Evolutionary conservation across 2,888 invertebrate genomes (phyloP), one percentile per base, ranked within the genome.

Genomic region (Erebia aethiops): DNA sequence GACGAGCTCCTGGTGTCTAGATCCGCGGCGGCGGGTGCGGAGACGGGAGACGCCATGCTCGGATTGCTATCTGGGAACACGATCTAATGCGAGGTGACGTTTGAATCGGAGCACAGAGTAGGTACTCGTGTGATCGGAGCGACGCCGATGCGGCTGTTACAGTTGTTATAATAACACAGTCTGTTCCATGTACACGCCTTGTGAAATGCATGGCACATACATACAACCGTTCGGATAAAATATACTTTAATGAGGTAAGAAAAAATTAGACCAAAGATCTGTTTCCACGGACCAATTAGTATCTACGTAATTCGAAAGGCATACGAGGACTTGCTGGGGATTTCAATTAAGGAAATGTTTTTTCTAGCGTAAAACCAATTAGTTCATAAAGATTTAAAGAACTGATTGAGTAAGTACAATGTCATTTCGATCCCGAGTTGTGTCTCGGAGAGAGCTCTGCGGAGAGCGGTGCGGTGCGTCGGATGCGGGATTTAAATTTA

Each of bases 401-500:
- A 49, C 14, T 16, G 41, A 60, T 43, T 16, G 8, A 11, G 9
- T 43, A 16, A 11, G n/a, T 43, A 41, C 43, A 43, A 43, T 11
- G 60, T 35, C n/a, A 16, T 43, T 52, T 16, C 8, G 52, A 52
- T 16, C 49, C 2, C 49, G 49, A 49, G 14, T 49, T 14, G 14
- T 4, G 3, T 49, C 49, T 14, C 46, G 13, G 51, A 0, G 51
- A n/a, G 3, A n/a, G n/a, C n/a, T n/a, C 49, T 14, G 13, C 46
- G 13, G 51, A 0, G 51, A n/a, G 3, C 8, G 5, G 16, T 0
- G 21, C 4, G 43, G 51, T 26, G 11, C 8, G 14, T 18, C 9
- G n/a, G 43, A 11, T 11, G 56, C 52, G 13, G 51, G 65, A 67
- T 71, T 71, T 63, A 7, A 67, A 63, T 67, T 56, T 71, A 71